Conservation (phyloP, 2,113 vertebrate genomes). For the Elaphurus davidianus region DNA sequence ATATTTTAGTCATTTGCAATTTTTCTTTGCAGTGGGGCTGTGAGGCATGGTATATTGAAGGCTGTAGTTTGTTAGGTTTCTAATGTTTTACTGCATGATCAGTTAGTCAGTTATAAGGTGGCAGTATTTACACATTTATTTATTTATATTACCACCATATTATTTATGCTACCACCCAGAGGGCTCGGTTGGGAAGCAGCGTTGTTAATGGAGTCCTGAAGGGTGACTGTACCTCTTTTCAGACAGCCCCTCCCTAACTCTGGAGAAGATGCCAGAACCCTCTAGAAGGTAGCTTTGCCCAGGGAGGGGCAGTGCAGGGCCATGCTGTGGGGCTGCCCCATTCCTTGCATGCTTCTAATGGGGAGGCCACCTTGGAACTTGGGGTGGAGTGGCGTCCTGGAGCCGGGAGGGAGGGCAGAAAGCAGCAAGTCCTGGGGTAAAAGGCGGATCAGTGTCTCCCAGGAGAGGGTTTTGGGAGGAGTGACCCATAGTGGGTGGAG, state of each 20-base stretch:
- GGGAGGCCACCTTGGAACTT: conserved; percentile 36
- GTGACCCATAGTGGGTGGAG: background rate
- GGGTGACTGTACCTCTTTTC: background rate
- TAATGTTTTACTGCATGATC: background rate
- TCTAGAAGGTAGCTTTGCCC: background rate
- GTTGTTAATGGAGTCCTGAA: background rate
- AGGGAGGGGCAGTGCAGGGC: background rate
- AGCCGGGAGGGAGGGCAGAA: background rate
- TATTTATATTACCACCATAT: background rate
- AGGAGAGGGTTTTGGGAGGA: background rate
- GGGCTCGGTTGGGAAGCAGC: background rate
- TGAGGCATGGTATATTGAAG: background rate
- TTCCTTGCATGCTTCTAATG: conserved; percentile 60
- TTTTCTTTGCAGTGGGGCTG: background rate
- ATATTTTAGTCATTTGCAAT: background rate
- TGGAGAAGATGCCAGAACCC: background rate
- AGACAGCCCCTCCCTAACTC: background rate
- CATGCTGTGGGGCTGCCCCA: background rate
- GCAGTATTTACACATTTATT: background rate
- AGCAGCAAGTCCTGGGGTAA: background rate
- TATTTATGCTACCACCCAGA: background rate
- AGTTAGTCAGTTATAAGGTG: background rate
- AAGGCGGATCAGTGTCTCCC: background rate
- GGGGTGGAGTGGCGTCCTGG: conserved; percentile 12
- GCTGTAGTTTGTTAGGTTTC: background rate